Percentiles rank a stretch among this genome's conserved stretches.
Evolutionary conservation across 2,888 invertebrate genomes (phyloP).

Genomic region (Amorpha juglandis): DNA sequence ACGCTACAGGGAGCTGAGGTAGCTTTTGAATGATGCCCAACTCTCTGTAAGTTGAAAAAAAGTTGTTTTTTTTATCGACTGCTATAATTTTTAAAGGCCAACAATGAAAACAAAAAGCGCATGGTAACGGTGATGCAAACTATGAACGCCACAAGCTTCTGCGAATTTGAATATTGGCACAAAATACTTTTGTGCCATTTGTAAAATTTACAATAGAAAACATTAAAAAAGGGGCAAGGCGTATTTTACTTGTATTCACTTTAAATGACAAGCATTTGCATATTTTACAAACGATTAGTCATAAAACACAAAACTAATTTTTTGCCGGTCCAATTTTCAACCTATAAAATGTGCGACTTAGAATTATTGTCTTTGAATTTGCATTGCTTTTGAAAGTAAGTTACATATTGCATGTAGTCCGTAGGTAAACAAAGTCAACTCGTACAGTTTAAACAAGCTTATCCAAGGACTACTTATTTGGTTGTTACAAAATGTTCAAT

Average conservation of each 20-base stretch:
- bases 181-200: slow-evolving; percentile 57
- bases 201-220: slow-evolving; percentile 37
- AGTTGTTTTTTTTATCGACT: slow-evolving; percentile 17
- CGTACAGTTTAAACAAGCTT: no score
- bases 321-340: slow-evolving; percentile 45
- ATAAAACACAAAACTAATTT: slow-evolving; percentile 52
- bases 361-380: background rate
- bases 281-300: slow-evolving; percentile 55
- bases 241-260: slow-evolving; percentile 41
- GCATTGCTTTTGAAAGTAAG: background rate
- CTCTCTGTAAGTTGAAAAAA: background rate
- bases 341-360: slow-evolving; percentile 2
- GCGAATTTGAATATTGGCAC: slow-evolving; percentile 72
- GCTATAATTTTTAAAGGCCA: slow-evolving; percentile 28
- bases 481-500: no score
- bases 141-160: slow-evolving; percentile 55
- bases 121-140: slow-evolving; percentile 64
- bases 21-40: background rate
- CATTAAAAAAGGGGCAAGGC: slow-evolving; percentile 51
- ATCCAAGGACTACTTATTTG: no score
- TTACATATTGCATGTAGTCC: no score
- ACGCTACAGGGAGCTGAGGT: slow-evolving; percentile 15
- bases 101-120: slow-evolving; percentile 31
- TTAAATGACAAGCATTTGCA: slow-evolving; percentile 53
- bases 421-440: background rate